Evolutionary conservation across 2,888 invertebrate genomes (phyloP).

Genomic region (Tachina grossa): DNA sequence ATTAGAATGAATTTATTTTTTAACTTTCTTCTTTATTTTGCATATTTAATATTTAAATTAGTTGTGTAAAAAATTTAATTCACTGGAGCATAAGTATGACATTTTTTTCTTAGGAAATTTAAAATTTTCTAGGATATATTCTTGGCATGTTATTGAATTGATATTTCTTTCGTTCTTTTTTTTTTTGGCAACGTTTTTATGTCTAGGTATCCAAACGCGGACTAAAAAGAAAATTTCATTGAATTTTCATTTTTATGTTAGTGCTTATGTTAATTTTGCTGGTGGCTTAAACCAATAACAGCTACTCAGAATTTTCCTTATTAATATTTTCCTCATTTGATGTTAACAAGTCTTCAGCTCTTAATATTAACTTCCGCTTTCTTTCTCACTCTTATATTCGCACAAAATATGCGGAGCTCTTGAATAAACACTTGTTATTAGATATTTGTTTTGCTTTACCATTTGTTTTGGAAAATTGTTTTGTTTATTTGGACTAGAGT

Average conservation of each 20-base stretch:
- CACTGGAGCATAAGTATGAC: constrained; percentile 10
- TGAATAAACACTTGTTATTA: constrained; percentile 65
- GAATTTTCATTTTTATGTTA: constrained; percentile 57
- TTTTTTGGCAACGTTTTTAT: constrained; percentile 63
- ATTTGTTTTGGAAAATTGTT: constrained; percentile 52
- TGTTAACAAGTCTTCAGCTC: constrained; percentile 58
- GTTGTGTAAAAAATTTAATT: neutral
- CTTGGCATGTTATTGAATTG: constrained; percentile 27
- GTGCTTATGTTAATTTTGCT: constrained; percentile 44
- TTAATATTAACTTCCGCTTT: constrained; percentile 34
- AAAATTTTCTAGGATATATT: constrained; percentile 36
- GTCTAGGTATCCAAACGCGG: constrained; percentile 73
- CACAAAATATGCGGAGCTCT: constrained; percentile 24
- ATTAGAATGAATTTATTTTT: constrained; percentile 22
- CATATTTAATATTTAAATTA: constrained; percentile 15
- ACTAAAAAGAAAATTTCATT: constrained; percentile 71
- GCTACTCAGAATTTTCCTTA: constrained; percentile 52
- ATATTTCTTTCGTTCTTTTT: constrained; percentile 54
- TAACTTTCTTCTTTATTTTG: constrained; percentile 9
- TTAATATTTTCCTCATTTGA: constrained; percentile 51
- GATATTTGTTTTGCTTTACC: neutral
- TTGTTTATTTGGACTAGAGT: constrained; percentile 57
- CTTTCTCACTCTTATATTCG: constrained; percentile 15
- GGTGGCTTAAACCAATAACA: constrained; percentile 33
- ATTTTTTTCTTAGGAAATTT: constrained; percentile 20